phyloP scores from a whole-genome alignment of 1,140 invertebrate genomes.

The Drosophila repletoides region DNA sequence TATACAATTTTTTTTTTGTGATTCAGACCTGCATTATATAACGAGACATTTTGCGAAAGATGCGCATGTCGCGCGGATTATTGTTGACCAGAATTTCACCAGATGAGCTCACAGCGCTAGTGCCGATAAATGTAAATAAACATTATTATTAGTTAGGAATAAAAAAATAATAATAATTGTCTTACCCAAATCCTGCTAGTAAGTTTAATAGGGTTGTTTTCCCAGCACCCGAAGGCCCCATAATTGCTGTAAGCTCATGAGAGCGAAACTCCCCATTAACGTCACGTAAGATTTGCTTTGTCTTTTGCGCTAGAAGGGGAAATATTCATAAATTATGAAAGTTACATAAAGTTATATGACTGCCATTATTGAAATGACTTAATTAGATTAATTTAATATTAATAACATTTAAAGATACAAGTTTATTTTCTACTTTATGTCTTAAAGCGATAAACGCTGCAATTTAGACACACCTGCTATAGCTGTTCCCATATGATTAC shows the following conservation, averaged over 20 bases:
- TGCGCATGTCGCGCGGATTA: constrained; percentile 87
- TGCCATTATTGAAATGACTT: no score
- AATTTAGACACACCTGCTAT: neutral
- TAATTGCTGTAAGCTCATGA: constrained; percentile 88
- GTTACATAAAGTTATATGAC: no score
- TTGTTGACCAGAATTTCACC: constrained; percentile 90
- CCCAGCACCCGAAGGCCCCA: constrained; percentile 94
- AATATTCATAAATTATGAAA: neutral
- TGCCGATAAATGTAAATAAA: neutral
- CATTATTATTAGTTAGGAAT: neutral
- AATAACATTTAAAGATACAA: no score
- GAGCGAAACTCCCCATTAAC: constrained; percentile 81
- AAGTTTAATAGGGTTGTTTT: constrained; percentile 94
- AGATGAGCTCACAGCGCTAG: constrained; percentile 81
- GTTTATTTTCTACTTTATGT: no score
- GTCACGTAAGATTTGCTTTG: constrained; percentile 60
- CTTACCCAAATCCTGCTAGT: constrained; percentile 92
- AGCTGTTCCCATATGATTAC: neutral
- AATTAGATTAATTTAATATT: no score
- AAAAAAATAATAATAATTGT: neutral
- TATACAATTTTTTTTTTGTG: no score
- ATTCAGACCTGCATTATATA: constrained; percentile 93
- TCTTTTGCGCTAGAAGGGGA: constrained; percentile 31
- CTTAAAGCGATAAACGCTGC: neutral
- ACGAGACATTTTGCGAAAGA: constrained; percentile 93